Base-by-base conservation (phyloP, 2,113 vertebrate genomes). In the Xyrauchen texanus region DNA sequence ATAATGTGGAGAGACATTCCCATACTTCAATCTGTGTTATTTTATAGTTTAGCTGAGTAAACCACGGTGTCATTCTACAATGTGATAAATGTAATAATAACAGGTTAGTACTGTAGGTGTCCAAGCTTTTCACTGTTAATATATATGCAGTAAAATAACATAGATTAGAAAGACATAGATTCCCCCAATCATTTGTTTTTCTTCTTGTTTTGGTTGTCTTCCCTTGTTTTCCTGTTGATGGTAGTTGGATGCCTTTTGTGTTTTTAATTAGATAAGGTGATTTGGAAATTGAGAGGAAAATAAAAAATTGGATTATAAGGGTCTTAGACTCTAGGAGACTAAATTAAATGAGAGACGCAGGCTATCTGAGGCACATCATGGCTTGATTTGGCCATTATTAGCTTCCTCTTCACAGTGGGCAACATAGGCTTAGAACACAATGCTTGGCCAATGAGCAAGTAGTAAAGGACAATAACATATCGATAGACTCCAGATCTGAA, bases 221-320 rank as follows among this genome's bases (percentile, higher is more conserved):
- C 65, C 55, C 64, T 11, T 47, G 1, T 3, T 51, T 34, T 76
- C 51, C 76, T 61, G 76, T 60, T 68, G 15, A 61, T 47, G 4
- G n/a, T 15, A 58, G 67, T 60, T 60, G 53, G 67, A 62, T 11
- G 66, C 46, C 12, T 85, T 51, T 12, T 76, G 66, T n/a, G 73
- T 80, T 87, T 90, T 87, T 87, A 88, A 91, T 90, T 86, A 90
- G 88, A 89, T 88, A 65, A 9, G 72, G 57, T 83, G 86, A 89
- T 89, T 85, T 86, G 80, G 82, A 68, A 87, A 79, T 76, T 80
- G 69, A 8, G 6, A 81, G 76, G 76, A 70, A 83, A 84, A 87
- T 87, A 88, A 83, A 88, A 90, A 81, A 70, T 75, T 62, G 84
- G 90, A 91, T 91, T 91, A 90, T 84, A 82, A 68, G 74, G 79